Percentiles rank a stretch among this genome's conserved stretches.
These are phyloP conservation scores for Tenrec ecaudatus DNA, from an alignment of 2,113 vertebrate genomes.

Conservation along the genomic window DNA sequence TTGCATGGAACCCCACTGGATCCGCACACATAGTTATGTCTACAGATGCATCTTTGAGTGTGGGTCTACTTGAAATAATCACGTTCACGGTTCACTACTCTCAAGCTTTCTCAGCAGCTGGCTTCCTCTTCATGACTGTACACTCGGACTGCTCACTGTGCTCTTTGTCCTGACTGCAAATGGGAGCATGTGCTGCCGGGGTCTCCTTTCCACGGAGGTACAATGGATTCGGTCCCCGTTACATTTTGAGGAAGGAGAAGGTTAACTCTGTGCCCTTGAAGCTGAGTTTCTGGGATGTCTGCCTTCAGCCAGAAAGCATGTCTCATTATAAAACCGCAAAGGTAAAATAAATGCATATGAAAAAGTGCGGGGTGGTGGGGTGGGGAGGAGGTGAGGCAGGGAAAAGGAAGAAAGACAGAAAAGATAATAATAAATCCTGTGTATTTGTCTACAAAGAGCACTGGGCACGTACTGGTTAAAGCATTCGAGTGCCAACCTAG, in stretches of 20 bases:
- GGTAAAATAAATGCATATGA: background rate
- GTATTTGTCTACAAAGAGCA: too few species aligned
- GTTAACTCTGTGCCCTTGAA: conserved; percentile 41
- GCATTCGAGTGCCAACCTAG: too few species aligned
- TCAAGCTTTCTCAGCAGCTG: background rate
- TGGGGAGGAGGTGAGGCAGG: too few species aligned
- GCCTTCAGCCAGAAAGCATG: conserved; percentile 10
- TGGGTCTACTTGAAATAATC: background rate
- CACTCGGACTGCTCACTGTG: background rate
- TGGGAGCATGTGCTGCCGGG: background rate
- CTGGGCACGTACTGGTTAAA: too few species aligned
- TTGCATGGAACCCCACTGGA: background rate
- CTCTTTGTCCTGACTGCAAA: conserved; percentile 18
- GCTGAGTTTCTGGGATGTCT: conserved; percentile 18
- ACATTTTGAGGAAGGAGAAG: conserved; percentile 14
- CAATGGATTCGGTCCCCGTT: background rate
- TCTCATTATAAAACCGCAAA: background rate
- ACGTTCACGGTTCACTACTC: background rate
- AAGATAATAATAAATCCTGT: too few species aligned
- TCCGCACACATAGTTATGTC: background rate
- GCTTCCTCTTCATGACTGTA: background rate
- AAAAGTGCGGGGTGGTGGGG: too few species aligned
- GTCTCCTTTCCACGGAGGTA: background rate
- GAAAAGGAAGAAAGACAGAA: background rate
- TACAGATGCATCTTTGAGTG: background rate